Evolutionary conservation across 2,113 vertebrate genomes (phyloP), one percentile per base, ranked within the genome.

Genomic region (Tonatia bakeri): DNA sequence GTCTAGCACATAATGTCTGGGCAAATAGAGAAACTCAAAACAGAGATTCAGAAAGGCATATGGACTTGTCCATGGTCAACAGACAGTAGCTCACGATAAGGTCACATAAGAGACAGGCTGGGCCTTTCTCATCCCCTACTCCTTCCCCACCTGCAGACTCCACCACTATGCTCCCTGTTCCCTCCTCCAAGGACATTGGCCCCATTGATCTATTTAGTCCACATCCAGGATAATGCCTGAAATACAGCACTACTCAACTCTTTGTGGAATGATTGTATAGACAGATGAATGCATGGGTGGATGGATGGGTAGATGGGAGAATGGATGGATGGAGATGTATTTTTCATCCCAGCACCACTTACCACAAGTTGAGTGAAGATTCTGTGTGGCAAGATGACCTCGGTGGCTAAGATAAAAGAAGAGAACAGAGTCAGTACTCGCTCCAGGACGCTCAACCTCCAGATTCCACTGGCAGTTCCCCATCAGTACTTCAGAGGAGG

Each of bases 281-380:
- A 43, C 43, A 43, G 43, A 43, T 43, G 43, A 43, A 19, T 47
- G 31, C 36, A 22, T 47, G 38, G 31, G 28, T 43, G 24, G 43
- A 15, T 52, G n/a, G 75, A 79, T 10, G 43, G 47, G 59, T 36
- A 24, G 28, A 20, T 47, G 13, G 52, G n/a, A 52, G 24, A 31
- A 28, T 64, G 33, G 40, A 7, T 45, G 47, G 40, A 28, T 20
- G 15, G 50, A 52, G 50, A 52, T 52, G 50, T 1, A n/a, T 11
- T 45, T 24, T 33, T 73, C 59, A 59, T 38, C 20, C 43, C 7
- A 59, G 50, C 7, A 38, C 64, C 67, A 95, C 95, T 96, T 92
- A 94, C 95, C 77, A 97, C 1, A 33, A 96, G 88, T 12, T 36
- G 40, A 33, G 16, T 52, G 64, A 97, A 75, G 75, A 97, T 59